Percentiles rank a stretch among this genome's conserved stretches.
Conservation (phyloP, 2,888 invertebrate species). For the Zhengitettix transpicula region DNA sequence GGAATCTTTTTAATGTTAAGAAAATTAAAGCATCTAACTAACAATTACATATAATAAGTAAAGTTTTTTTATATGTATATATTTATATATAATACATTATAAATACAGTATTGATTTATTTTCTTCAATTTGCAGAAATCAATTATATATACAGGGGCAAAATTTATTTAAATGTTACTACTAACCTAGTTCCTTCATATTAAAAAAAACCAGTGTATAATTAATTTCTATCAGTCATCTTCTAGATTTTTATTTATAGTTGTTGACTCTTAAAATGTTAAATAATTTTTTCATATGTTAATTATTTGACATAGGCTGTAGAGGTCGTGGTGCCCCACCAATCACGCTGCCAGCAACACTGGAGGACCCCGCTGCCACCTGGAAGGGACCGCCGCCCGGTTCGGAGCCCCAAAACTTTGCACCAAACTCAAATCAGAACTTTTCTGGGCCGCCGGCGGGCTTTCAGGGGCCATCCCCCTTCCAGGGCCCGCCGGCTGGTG, state of each 20-base stretch:
- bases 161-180: too few relatives aligned
- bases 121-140: too few relatives aligned
- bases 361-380: conserved; percentile 58
- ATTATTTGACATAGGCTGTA: conserved; percentile 43
- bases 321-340: conserved; percentile 55
- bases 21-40: too few relatives aligned
- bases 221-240: too few relatives aligned
- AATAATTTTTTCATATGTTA: conserved; percentile 13
- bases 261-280: neutral
- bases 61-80: too few relatives aligned
- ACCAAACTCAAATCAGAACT: conserved; percentile 37
- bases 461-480: conserved; percentile 38
- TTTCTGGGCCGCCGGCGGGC: conserved; percentile 40
- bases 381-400: conserved; percentile 60
- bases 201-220: too few relatives aligned
- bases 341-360: conserved; percentile 53
- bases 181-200: too few relatives aligned
- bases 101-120: too few relatives aligned
- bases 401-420: conserved; percentile 43
- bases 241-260: neutral
- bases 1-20: too few relatives aligned
- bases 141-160: too few relatives aligned
- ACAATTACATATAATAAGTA: too few relatives aligned
- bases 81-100: too few relatives aligned
- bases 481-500: conserved; percentile 50